Base-by-base conservation (phyloP, 1,140 invertebrate genomes). In the Lepeophtheirus salmonis region DNA sequence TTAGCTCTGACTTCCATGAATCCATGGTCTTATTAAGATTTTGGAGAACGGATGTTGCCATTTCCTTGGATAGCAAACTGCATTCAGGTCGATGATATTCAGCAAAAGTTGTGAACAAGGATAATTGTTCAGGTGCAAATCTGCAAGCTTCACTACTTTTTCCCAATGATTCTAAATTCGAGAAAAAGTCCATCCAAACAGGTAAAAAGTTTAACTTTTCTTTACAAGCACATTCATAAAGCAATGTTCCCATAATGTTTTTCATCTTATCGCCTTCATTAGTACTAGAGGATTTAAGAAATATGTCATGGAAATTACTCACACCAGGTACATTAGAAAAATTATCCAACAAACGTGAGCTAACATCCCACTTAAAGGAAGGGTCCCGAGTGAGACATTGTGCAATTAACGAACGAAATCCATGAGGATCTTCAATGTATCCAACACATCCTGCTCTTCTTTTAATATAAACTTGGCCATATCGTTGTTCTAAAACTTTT, bases 381-480 rank as follows among this genome's bases (percentile, higher is more conserved):
- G 82, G 80, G 66, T 88, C 83, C 17, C 82, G 80, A 0, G 84
- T 87, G n/a, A 90, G 70, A 0, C 83, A 83, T 66, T 84, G 82
- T 0, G 86, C 84, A 30, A 90, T 70, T 58, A 89, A 76, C 67
- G 83, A 87, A 68, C 82, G 78, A 68, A 85, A 86, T 14, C 87
- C 83, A 69, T 88, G 79, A 13, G 88, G 87, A 74, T 94, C 89
- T 70, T 88, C 84, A 1, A 79, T 67, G 70, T 92, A 89, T 0
- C 87, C 86, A 1, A 92, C 75, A 70, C 86, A 87, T 1, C 89
- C 89, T 14, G 86, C 86, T 67, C 82, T 79, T 68, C 89, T 86
- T 69, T 94, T 92, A 0, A 94, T 83, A 67, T 83, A 80, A 13
- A 95, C 73, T 23, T 78, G 80, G 50, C 81, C 80, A 26, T 78